Evolutionary conservation across 2,888 invertebrate species (phyloP), one percentile per base, ranked within the genome.

Genomic region (Amiota mariae): DNA sequence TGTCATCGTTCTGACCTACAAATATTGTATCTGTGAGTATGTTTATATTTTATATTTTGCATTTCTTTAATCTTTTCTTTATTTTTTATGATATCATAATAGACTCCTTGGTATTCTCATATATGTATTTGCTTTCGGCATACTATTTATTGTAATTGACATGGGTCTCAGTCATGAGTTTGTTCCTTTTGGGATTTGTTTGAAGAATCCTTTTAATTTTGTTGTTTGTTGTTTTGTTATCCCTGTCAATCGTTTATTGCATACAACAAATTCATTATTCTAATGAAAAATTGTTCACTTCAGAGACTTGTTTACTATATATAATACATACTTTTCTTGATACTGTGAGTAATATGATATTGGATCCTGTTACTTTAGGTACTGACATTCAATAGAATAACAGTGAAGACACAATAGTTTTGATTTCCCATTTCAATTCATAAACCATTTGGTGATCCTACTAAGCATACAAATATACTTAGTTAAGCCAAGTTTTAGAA

Each of bases 111-210:
- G n/a, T n/a, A n/a, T 36, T 0, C 24, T 24, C 24, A 24, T 24
- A 24, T 24, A 24, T 24, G 24, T 3, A 86, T 83, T 83, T 83
- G 86, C 86, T 83, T 83, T 83, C 83, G 86, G 79, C 84, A 84
- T 82, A 82, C n/a, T n/a, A n/a, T n/a, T n/a, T n/a, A n/a, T n/a
- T n/a, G n/a, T 86, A 83, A 83, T 83, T 83, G 83, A 83, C 83
- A 83, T 83, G 83, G 83, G 83, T 83, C 86, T 36, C 36, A 36
- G 82, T 82, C n/a, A 81, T 82, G 76, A 76, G 81, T 75, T 76
- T 77, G 77, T 75, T 75, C 54, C 1, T 12, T 12, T 12, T 51
- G 54, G 12, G 54, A n/a, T n/a, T 8, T 12, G 54, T 51, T 51
- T 12, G 12, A 51, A 11, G 51, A n/a, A 13, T 51, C 51, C 12